Conservation (phyloP, 2,113 vertebrate species). For the Spheniscus mendiculus region DNA sequence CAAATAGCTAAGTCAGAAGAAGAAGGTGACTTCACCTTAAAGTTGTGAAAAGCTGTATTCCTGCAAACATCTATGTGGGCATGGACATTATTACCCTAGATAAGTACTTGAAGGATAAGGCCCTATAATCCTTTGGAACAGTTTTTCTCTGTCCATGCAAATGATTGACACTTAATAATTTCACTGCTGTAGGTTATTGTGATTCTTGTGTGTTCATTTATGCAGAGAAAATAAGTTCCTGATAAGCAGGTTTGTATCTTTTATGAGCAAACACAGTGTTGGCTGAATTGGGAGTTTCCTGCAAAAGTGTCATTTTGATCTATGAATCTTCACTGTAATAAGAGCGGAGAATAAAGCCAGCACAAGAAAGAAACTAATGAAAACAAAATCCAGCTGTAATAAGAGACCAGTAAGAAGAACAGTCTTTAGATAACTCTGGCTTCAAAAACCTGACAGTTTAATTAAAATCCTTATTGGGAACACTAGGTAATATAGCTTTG, state of each 20-base stretch:
- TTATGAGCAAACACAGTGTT: neutral
- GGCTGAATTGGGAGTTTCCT: neutral
- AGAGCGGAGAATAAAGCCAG: conserved; percentile 60
- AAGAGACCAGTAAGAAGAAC: conserved; percentile 22
- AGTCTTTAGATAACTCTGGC: conserved; percentile 39
- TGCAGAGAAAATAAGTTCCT: neutral
- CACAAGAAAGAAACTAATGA: conserved; percentile 45
- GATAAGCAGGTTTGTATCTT: conserved; percentile 9
- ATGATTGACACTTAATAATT: neutral
- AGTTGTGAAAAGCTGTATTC: neutral
- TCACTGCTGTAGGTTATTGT: neutral
- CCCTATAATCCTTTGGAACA: neutral
- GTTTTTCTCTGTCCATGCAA: neutral
- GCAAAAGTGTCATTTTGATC: conserved; percentile 48
- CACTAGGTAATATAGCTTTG: conserved; percentile 24
- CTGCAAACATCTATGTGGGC: neutral
- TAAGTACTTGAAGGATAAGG: neutral
- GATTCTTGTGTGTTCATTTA: neutral
- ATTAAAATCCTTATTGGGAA: conserved; percentile 63
- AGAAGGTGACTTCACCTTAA: neutral
- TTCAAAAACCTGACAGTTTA: conserved; percentile 61
- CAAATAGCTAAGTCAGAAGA: neutral
- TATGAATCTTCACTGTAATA: conserved; percentile 17
- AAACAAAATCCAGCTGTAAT: conserved; percentile 69
- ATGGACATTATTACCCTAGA: neutral